Percentiles rank a stretch among this genome's conserved stretches.
phyloP scores from a whole-genome alignment of 2,888 invertebrate species.

The Nowickia ferox region DNA sequence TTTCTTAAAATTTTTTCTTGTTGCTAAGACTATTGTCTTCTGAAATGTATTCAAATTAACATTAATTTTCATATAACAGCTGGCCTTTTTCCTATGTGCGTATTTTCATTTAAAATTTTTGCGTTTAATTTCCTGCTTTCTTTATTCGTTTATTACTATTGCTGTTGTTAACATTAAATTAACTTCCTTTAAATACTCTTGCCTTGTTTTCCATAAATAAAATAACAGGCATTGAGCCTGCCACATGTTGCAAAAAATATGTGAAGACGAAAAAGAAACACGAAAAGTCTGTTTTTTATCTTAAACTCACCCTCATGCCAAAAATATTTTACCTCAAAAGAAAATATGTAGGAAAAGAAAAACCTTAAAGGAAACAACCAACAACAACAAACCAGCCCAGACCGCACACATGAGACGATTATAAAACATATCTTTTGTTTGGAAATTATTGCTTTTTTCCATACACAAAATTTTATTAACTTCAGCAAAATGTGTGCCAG shows the following conservation, averaged over 20 bases:
- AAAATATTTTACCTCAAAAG: neutral
- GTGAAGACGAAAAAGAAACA: neutral
- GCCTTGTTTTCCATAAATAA: neutral
- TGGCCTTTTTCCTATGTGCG: neutral
- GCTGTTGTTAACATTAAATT: constrained; percentile 45
- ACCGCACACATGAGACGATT: constrained; percentile 19
- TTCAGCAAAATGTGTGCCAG: constrained; percentile 26
- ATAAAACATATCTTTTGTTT: constrained; percentile 5
- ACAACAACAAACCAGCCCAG: neutral
- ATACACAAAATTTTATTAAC: constrained; percentile 34
- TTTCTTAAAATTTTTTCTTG: too few species aligned
- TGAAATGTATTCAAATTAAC: too few species aligned
- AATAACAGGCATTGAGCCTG: constrained; percentile 19
- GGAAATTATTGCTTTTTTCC: constrained; percentile 28
- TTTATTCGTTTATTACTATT: neutral
- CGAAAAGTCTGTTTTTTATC: constrained; percentile 23
- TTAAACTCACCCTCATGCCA: constrained; percentile 24
- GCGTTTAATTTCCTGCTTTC: constrained; percentile 13
- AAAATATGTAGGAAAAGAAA: constrained; percentile 13
- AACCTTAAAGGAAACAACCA: constrained; percentile 19
- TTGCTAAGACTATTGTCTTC: too few species aligned
- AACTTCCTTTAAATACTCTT: constrained; percentile 26
- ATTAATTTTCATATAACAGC: neutral
- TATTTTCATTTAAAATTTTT: constrained; percentile 20
- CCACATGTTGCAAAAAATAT: constrained; percentile 40